A percentile compares a stretch with the other conserved stretches of the same genome.
Evolutionary conservation across 2,888 invertebrate species (phyloP).

Genomic region (Marronus borbonicus): DNA sequence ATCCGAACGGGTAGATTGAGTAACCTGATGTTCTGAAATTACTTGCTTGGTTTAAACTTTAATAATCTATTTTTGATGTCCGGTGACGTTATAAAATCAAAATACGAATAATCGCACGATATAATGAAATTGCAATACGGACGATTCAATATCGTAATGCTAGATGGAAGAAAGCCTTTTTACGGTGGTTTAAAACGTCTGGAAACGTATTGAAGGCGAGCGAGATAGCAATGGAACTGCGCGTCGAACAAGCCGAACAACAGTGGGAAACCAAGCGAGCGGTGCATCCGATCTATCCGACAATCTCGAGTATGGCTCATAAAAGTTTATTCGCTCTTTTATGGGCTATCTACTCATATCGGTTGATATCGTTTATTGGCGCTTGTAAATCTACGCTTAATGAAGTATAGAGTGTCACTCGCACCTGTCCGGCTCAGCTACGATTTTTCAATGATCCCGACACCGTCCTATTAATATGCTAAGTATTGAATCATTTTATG

Average conservation of each 20-base stretch:
- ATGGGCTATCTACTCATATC: slow-evolving; percentile 67
- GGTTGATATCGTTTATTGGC: slow-evolving; percentile 69
- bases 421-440: slow-evolving; percentile 64
- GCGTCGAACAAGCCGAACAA: slow-evolving; percentile 26
- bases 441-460: slow-evolving; percentile 49
- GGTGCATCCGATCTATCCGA: slow-evolving; percentile 51
- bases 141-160: slow-evolving; percentile 46
- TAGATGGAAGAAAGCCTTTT: slow-evolving; percentile 41
- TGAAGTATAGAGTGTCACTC: slow-evolving; percentile 67
- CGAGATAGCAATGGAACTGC: slow-evolving; percentile 31
- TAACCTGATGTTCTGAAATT: not conserved
- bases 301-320: slow-evolving; percentile 60
- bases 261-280: slow-evolving; percentile 46
- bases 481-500: slow-evolving; percentile 44
- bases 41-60: slow-evolving; percentile 5
- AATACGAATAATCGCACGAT: slow-evolving; percentile 37
- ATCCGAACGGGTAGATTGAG: too few relatives aligned
- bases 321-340: slow-evolving; percentile 68
- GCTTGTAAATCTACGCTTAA: slow-evolving; percentile 68
- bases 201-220: slow-evolving; percentile 46
- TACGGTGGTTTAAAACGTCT: slow-evolving; percentile 49
- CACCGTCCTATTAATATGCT: slow-evolving; percentile 41
- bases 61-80: slow-evolving; percentile 27
- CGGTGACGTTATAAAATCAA: slow-evolving; percentile 45
- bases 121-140: slow-evolving; percentile 45